Evolutionary conservation across 2,113 vertebrate species (phyloP).

Genomic region (Petromus typicus): DNA sequence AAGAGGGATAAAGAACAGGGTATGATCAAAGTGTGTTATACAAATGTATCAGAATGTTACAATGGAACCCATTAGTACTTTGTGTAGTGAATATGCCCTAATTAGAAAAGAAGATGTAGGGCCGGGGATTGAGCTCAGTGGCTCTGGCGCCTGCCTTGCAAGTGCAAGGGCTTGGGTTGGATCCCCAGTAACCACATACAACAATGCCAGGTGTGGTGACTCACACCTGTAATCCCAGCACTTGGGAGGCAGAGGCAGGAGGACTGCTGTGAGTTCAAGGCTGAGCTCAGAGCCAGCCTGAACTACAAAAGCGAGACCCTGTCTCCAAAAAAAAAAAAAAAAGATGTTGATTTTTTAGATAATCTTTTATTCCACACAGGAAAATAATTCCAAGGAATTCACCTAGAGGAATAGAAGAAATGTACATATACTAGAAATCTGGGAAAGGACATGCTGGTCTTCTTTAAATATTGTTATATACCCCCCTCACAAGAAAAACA

Average conservation of each 20-base stretch:
- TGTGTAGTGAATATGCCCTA: not conserved
- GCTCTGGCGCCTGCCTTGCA: no score
- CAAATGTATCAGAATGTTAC: not conserved
- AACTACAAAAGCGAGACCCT: no score
- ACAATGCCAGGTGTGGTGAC: no score
- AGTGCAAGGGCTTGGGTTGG: no score
- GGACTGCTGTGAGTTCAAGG: no score
- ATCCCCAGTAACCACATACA: no score
- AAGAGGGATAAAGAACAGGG: not conserved
- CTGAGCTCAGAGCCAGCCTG: no score
- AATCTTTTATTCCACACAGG: not conserved
- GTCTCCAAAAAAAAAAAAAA: no score
- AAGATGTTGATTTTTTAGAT: not conserved
- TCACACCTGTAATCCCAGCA: no score
- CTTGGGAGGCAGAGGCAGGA: no score
- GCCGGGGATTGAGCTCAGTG: no score
- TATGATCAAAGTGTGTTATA: not conserved
- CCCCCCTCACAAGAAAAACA: not conserved
- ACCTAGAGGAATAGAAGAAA: not conserved
- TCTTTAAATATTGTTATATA: not conserved
- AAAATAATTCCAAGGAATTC: slow-evolving; percentile 41
- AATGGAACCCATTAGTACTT: not conserved
- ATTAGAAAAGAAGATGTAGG: not conserved
- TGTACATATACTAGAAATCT: not conserved
- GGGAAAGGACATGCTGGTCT: not conserved